Conservation (phyloP, 2,888 invertebrate species). For the Agrilus mali region DNA sequence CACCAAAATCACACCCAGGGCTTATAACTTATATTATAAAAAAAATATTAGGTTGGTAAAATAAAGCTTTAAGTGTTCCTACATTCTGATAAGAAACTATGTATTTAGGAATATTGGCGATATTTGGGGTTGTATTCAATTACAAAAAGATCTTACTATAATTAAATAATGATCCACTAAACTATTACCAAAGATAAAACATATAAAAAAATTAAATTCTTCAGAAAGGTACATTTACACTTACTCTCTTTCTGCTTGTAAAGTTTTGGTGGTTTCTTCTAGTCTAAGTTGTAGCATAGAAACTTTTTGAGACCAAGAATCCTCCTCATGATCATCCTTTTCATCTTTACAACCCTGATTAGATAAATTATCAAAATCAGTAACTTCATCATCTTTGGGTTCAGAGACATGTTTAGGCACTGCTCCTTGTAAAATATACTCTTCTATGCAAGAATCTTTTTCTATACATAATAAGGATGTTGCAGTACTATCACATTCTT, state of each 20-base stretch:
- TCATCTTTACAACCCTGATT: conserved; percentile 9
- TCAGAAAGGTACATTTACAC: conserved; percentile 19
- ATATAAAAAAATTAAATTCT: too few relatives aligned
- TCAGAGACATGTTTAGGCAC: conserved; percentile 45
- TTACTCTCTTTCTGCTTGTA: conserved; percentile 63
- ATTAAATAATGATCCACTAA: too few relatives aligned
- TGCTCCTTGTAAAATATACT: conserved; percentile 51
- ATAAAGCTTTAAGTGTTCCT: too few relatives aligned
- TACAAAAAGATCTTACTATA: too few relatives aligned
- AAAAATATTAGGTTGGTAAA: too few relatives aligned
- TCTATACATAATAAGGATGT: conserved; percentile 21
- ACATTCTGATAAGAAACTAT: too few relatives aligned
- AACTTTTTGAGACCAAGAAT: conserved; percentile 47
- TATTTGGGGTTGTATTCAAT: too few relatives aligned
- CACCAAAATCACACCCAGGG: too few relatives aligned
- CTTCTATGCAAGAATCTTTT: conserved; percentile 35
- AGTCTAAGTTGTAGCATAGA: conserved; percentile 54
- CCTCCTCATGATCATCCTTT: conserved; percentile 43
- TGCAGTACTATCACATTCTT: conserved; percentile 30
- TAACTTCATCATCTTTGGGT: conserved; percentile 28
- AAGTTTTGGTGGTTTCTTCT: conserved; percentile 61
- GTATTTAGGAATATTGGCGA: too few relatives aligned
- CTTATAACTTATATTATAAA: too few relatives aligned
- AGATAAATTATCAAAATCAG: conserved; percentile 27
- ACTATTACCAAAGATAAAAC: too few relatives aligned